Evolutionary conservation across 2,797 vertebrate species (phyloP).

Genomic region (Scomberomorus guttatus): DNA sequence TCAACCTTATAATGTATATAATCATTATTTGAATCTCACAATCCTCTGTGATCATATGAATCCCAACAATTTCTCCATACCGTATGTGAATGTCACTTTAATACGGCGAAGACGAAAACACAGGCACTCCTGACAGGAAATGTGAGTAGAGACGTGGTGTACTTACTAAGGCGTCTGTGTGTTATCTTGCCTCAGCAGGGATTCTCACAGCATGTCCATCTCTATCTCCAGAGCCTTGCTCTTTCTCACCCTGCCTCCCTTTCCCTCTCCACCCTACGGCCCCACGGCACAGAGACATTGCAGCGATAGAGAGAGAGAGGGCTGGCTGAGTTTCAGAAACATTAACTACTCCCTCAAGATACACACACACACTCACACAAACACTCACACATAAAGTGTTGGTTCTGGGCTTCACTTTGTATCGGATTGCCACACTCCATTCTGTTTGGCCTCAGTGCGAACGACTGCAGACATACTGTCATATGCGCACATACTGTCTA

Average conservation of each 20-base stretch:
- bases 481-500: constrained; percentile 50
- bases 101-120: constrained; percentile 46
- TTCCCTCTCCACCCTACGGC: constrained; percentile 20
- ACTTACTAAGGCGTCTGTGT: constrained; percentile 55
- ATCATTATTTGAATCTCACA: not conserved
- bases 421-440: constrained; percentile 27
- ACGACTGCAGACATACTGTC: constrained; percentile 67
- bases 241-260: constrained; percentile 36
- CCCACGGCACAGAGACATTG: constrained; percentile 33
- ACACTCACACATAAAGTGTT: constrained; percentile 42
- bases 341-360: constrained; percentile 69
- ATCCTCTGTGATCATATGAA: not conserved
- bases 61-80: not conserved
- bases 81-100: constrained; percentile 38
- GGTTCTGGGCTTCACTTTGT: constrained; percentile 36
- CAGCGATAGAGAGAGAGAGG: constrained; percentile 12
- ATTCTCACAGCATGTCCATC: constrained; percentile 50
- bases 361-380: constrained; percentile 6
- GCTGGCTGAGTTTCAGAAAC: constrained; percentile 66
- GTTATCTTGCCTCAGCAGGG: constrained; percentile 65
- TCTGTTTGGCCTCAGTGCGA: constrained; percentile 54
- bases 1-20: not conserved
- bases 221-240: constrained; percentile 42
- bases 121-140: constrained; percentile 42
- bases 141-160: constrained; percentile 45